These are phyloP conservation scores for Taeniopygia guttata DNA, from an alignment of 2,797 vertebrate genomes.

Conservation along the genomic window DNA sequence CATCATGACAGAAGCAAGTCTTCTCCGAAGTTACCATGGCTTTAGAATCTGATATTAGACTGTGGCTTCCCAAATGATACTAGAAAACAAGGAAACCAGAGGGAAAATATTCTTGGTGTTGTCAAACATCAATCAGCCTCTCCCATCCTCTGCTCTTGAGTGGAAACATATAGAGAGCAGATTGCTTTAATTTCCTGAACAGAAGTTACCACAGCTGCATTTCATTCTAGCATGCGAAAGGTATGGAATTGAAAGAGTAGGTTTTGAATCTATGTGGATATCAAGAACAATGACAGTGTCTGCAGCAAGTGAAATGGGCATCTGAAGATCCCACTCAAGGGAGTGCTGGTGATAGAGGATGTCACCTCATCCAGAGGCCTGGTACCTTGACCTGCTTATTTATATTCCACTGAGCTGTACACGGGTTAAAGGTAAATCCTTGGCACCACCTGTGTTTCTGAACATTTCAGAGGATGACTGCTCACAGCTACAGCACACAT, in stretches of 20 bases:
- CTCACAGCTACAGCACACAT: neutral
- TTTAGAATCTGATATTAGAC: neutral
- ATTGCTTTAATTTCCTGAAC: neutral
- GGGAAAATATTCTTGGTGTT: neutral
- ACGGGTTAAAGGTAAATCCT: neutral
- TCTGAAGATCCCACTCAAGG: rapidly evolving
- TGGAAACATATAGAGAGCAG: neutral
- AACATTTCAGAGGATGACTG: neutral
- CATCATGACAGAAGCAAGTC: too few relatives aligned
- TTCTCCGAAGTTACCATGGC: neutral
- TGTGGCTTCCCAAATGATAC: neutral
- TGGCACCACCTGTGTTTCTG: neutral
- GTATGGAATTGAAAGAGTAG: neutral
- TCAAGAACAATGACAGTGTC: neutral
- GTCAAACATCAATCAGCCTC: neutral
- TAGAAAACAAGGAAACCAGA: neutral
- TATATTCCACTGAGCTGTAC: neutral
- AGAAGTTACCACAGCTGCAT: neutral
- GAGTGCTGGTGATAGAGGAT: neutral
- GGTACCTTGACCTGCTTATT: neutral
- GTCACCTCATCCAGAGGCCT: neutral
- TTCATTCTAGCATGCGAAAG: neutral
- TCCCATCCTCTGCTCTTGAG: neutral
- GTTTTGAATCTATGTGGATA: neutral
- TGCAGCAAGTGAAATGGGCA: neutral